Conservation (phyloP, 2,113 vertebrate species). For the Patagioenas fasciata region DNA sequence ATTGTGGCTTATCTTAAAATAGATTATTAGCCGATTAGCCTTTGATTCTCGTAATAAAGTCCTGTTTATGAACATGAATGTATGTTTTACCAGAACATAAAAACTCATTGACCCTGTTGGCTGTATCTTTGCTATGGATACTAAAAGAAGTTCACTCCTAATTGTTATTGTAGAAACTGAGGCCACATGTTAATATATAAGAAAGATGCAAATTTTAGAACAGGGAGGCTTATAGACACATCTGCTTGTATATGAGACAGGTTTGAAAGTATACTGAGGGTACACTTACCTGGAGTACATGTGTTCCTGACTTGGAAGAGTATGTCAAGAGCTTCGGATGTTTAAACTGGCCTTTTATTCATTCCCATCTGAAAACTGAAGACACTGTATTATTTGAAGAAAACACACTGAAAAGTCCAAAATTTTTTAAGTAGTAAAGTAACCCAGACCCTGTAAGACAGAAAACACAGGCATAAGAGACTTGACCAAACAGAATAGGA, state of each 20-base stretch:
- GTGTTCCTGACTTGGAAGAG: background rate
- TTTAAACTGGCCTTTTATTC: background rate
- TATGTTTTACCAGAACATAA: background rate
- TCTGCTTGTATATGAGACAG: background rate
- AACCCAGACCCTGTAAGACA: background rate
- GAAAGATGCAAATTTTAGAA: background rate
- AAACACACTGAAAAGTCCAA: background rate
- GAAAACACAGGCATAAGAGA: background rate
- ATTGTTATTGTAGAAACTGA: background rate
- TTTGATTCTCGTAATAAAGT: background rate
- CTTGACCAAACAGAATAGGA: background rate
- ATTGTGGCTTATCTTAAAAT: background rate
- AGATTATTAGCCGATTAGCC: background rate
- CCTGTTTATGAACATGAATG: background rate
- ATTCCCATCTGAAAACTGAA: background rate
- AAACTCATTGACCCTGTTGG: background rate
- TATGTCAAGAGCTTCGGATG: background rate
- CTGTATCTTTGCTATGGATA: background rate
- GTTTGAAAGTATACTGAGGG: background rate
- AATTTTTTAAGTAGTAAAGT: background rate
- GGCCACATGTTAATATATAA: background rate
- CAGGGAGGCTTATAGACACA: background rate
- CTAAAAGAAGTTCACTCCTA: background rate
- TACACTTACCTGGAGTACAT: background rate
- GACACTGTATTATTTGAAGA: background rate